A percentile compares a stretch with the other conserved stretches of the same genome.
These are phyloP conservation scores for Cossypha niveicapilla DNA, from an alignment of 2,797 vertebrate species.

Conservation along the genomic window DNA sequence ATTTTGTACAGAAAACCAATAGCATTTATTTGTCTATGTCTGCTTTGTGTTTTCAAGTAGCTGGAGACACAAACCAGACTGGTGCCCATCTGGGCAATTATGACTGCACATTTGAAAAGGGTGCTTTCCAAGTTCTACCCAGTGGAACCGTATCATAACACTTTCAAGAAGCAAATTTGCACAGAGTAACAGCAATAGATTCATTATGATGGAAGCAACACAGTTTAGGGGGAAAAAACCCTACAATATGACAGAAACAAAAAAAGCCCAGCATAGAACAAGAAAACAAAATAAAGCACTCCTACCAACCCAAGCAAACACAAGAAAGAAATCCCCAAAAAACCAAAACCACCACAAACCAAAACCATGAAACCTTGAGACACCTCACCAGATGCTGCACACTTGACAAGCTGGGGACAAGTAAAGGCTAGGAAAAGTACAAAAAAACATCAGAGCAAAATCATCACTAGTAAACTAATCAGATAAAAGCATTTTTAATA, in stretches of 20 bases:
- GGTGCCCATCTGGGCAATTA: not conserved
- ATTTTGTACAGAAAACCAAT: not conserved
- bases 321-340: not conserved
- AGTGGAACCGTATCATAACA: not conserved
- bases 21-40: not conserved
- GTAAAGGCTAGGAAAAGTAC: not conserved
- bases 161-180: not conserved
- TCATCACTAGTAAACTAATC: not conserved
- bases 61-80: not conserved
- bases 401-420: not conserved
- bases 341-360: not conserved
- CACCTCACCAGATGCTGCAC: not conserved
- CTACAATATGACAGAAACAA: not conserved
- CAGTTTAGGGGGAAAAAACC: not conserved
- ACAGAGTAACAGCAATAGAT: not conserved
- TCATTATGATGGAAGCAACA: not conserved
- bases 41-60: not conserved
- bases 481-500: not conserved
- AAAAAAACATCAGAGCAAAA: not conserved
- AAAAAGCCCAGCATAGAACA: not conserved
- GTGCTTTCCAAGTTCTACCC: not conserved
- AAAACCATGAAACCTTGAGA: not conserved
- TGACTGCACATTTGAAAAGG: not conserved
- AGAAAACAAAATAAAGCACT: not conserved
- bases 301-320: not conserved